Evolutionary conservation across 2,113 vertebrate species (phyloP).

Genomic region (Macquaria australasica): DNA sequence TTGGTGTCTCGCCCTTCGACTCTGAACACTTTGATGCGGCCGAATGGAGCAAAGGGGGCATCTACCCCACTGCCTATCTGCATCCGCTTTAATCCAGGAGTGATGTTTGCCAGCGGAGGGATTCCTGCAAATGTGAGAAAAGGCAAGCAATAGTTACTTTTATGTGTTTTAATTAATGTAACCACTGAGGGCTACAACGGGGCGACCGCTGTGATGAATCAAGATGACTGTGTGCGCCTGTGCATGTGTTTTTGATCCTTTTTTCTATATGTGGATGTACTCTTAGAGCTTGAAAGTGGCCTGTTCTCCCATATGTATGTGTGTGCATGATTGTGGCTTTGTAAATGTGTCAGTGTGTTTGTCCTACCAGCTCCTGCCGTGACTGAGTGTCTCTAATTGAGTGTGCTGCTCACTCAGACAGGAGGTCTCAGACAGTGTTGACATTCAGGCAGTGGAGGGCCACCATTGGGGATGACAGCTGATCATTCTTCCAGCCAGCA

Average conservation of each 20-base stretch:
- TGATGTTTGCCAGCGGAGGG: slow-evolving; percentile 45
- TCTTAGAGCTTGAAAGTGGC: background rate
- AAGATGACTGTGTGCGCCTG: slow-evolving; percentile 10
- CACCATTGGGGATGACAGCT: slow-evolving; percentile 75
- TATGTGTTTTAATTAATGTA: slow-evolving; percentile 68
- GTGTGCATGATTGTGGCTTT: slow-evolving; percentile 25
- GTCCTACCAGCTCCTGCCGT: slow-evolving; percentile 62
- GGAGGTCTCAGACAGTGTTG: slow-evolving; percentile 77
- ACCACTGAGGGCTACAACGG: slow-evolving; percentile 8
- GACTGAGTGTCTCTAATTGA: slow-evolving; percentile 77
- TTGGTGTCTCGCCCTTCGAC: slow-evolving; percentile 51
- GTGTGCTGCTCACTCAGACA: slow-evolving; percentile 74
- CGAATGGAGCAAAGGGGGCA: slow-evolving; percentile 40
- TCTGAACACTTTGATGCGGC: slow-evolving; percentile 60
- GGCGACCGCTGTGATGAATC: slow-evolving; percentile 37
- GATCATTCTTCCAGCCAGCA: slow-evolving; percentile 75
- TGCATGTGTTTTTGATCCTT: background rate
- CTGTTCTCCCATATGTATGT: background rate
- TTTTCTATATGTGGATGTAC: background rate
- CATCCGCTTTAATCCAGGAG: slow-evolving; percentile 58
- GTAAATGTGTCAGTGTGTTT: slow-evolving; percentile 59
- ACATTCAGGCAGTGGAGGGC: slow-evolving; percentile 78
- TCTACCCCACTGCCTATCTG: slow-evolving; percentile 22
- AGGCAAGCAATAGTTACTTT: slow-evolving; percentile 57
- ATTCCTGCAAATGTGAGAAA: slow-evolving; percentile 33